A percentile compares a stretch with the other conserved stretches of the same genome.
phyloP scores from a whole-genome alignment of 2,888 invertebrate genomes.

The Taenaris catops region DNA sequence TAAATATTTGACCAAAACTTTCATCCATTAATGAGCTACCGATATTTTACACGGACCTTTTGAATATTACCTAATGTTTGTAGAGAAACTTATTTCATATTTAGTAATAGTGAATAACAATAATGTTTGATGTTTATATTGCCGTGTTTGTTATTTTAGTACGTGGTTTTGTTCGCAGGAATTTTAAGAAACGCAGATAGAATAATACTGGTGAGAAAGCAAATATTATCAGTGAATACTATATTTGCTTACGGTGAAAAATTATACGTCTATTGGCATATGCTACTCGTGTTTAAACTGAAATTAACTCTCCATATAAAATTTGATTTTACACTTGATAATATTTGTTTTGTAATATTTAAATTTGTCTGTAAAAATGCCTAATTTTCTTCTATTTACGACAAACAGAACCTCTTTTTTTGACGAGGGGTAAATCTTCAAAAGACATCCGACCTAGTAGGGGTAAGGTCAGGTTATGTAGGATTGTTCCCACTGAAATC shows the following conservation, averaged over 20 bases:
- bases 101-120: constrained; percentile 4
- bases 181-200: constrained; percentile 52
- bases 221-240: constrained; percentile 36
- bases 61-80: constrained; percentile 53
- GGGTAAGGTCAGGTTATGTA: no score
- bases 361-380: no score
- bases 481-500: no score
- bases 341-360: no score
- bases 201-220: constrained; percentile 58
- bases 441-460: no score
- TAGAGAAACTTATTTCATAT: constrained; percentile 15
- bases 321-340: no score
- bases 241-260: no score
- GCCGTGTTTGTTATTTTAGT: constrained; percentile 4
- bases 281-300: constrained; percentile 3
- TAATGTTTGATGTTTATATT: constrained; percentile 9
- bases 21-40: constrained; percentile 74
- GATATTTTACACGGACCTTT: constrained; percentile 52
- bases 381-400: no score
- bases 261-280: constrained; percentile 9
- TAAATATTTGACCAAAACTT: constrained; percentile 74
- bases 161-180: constrained; percentile 34
- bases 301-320: no score
- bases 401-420: no score
- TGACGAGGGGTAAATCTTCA: no score